These are phyloP conservation scores for Drosophila triauraria DNA, from an alignment of 1,140 invertebrate species.

Conservation along the genomic window DNA sequence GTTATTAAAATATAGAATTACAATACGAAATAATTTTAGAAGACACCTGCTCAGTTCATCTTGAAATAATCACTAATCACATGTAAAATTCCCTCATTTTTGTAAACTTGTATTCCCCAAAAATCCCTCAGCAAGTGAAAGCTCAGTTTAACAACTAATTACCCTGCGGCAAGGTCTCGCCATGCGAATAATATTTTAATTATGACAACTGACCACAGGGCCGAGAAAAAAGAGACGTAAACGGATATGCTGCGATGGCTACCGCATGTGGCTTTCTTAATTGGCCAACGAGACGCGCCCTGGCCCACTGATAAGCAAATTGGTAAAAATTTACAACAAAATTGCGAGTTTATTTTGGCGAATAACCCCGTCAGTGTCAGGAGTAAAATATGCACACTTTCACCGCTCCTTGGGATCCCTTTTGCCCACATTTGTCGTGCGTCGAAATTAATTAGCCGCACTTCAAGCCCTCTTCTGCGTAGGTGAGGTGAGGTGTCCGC, in stretches of 20 bases:
- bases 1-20: no score
- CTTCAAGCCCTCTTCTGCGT: constrained; percentile 53
- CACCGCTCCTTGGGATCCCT: constrained; percentile 62
- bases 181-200: constrained; percentile 66
- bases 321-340: constrained; percentile 63
- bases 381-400: constrained; percentile 77
- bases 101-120: neutral
- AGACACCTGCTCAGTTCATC: neutral
- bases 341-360: constrained; percentile 64
- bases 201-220: constrained; percentile 59
- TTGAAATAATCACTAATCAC: neutral
- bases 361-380: constrained; percentile 51
- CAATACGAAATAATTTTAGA: neutral
- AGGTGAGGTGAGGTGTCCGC: constrained; percentile 49
- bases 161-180: constrained; percentile 38
- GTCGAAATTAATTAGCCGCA: constrained; percentile 78
- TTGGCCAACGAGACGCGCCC: constrained; percentile 49
- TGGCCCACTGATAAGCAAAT: constrained; percentile 71
- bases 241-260: constrained; percentile 55
- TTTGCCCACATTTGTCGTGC: constrained; percentile 59
- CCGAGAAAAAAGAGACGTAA: constrained; percentile 41
- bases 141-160: constrained; percentile 48
- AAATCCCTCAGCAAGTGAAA: constrained; percentile 48
- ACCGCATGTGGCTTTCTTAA: constrained; percentile 78
- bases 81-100: neutral